These are phyloP conservation scores for Clostera curtula DNA, from an alignment of 2,888 invertebrate genomes.

Conservation along the genomic window DNA sequence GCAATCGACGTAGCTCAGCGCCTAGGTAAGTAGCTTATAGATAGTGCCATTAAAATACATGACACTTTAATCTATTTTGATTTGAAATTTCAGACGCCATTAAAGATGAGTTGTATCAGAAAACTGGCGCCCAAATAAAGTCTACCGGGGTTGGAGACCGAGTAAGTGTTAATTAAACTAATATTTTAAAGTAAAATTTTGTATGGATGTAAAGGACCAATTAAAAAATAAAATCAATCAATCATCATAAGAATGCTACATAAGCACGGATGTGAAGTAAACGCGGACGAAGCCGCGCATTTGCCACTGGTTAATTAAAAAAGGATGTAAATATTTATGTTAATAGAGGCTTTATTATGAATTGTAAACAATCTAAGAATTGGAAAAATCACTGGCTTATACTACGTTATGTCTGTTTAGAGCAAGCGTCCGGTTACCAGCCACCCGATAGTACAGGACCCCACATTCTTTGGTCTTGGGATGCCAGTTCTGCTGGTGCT, in stretches of 20 bases:
- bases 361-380: no score
- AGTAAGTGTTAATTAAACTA: no score
- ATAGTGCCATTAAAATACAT: background rate
- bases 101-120: slow-evolving; percentile 78
- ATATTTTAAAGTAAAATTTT: no score
- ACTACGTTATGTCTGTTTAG: no score
- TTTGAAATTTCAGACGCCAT: slow-evolving; percentile 60
- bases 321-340: background rate
- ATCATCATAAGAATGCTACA: no score
- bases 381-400: no score
- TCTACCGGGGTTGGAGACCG: slow-evolving; percentile 87
- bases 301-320: no score
- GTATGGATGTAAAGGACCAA: no score
- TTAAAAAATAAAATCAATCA: no score
- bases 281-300: no score
- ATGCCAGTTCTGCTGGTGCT: slow-evolving; percentile 52
- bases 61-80: background rate
- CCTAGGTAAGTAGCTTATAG: slow-evolving; percentile 72
- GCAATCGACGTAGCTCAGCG: slow-evolving; percentile 79
- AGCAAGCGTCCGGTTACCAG: slow-evolving; percentile 55
- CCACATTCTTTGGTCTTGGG: slow-evolving; percentile 42
- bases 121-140: slow-evolving; percentile 80
- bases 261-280: no score
- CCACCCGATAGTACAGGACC: slow-evolving; percentile 34
- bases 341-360: no score